phyloP scores from a whole-genome alignment of 2,888 invertebrate genomes.

The Fragum sueziense region DNA sequence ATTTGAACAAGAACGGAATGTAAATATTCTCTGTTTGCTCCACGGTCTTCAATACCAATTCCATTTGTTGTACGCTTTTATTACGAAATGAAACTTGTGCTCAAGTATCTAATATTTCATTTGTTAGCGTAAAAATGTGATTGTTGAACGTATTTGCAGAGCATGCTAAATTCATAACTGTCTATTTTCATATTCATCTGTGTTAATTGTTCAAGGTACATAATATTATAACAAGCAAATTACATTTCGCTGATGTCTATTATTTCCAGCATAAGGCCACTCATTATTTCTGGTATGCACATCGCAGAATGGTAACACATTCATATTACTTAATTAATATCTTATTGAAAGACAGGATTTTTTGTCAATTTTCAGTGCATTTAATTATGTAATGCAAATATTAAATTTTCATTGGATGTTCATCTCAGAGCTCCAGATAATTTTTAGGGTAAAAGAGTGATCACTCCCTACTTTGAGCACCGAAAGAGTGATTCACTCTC shows the following conservation, averaged over 20 bases:
- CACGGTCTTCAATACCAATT: constrained; percentile 24
- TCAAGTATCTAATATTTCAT: constrained; percentile 20
- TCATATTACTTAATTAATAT: constrained; percentile 14
- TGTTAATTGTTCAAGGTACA: constrained; percentile 10
- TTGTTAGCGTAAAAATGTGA: constrained; percentile 5
- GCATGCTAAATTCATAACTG: constrained; percentile 1
- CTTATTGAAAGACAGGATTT: not conserved
- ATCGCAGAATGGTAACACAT: not conserved
- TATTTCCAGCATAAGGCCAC: not conserved
- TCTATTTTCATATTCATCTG: constrained; percentile 11
- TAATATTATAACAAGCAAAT: constrained; percentile 24
- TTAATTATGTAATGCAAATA: constrained; percentile 13
- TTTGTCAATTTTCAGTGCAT: not conserved
- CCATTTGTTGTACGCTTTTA: constrained; percentile 14
- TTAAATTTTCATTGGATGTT: not conserved
- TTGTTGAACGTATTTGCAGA: constrained; percentile 13
- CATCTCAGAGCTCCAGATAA: too few relatives aligned
- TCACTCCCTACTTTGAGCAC: too few relatives aligned
- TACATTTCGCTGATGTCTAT: too few relatives aligned
- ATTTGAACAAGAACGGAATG: constrained; percentile 34
- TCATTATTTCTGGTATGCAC: not conserved
- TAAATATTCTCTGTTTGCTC: constrained; percentile 40
- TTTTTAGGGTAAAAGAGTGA: too few relatives aligned
- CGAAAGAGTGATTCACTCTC: too few relatives aligned
- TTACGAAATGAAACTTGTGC: not conserved